Evolutionary conservation across 2,797 vertebrate genomes (phyloP).

Genomic region (Tenualosa ilisha): DNA sequence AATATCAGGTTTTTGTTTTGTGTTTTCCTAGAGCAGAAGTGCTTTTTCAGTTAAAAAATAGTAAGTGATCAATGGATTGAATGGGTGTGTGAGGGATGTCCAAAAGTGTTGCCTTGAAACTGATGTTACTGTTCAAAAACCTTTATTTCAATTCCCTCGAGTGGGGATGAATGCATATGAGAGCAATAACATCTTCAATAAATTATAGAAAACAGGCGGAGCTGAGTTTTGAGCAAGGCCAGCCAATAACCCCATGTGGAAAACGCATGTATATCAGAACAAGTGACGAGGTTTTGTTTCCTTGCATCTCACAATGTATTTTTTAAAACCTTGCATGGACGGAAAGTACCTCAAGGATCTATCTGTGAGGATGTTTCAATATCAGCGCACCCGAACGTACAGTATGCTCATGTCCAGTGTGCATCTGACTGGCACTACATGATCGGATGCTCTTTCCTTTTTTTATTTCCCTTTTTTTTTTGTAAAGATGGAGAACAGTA

Average conservation of each 20-base stretch:
- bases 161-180: neutral
- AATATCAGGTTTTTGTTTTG: neutral
- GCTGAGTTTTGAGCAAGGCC: neutral
- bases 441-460: neutral
- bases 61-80: neutral
- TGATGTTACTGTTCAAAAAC: neutral
- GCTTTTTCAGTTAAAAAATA: neutral
- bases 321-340: neutral
- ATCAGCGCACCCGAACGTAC: neutral
- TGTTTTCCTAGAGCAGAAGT: neutral
- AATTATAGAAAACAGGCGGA: neutral
- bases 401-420: neutral
- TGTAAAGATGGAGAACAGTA: neutral
- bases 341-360: neutral
- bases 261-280: neutral
- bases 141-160: neutral
- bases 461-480: neutral
- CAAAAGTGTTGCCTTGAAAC: neutral
- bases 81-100: neutral
- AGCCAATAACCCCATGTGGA: neutral
- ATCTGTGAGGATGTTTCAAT: neutral
- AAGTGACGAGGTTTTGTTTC: neutral
- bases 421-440: neutral
- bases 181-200: neutral
- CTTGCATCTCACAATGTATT: neutral